Conservation (phyloP, 2,888 invertebrate species). For the Uloborus plumipes region DNA sequence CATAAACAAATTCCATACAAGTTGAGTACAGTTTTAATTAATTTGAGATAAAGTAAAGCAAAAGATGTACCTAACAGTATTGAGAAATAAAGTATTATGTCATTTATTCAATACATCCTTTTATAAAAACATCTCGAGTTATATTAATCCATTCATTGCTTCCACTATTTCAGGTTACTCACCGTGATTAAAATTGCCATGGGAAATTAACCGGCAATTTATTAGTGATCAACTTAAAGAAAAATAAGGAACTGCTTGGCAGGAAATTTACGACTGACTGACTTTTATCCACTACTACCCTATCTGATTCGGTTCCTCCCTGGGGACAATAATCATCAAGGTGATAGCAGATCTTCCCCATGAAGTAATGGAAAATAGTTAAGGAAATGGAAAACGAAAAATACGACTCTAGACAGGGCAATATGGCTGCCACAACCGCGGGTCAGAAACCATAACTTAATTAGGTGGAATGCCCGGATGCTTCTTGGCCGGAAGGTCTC, state of each 20-base stretch:
- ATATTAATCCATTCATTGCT: no score
- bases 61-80: no score
- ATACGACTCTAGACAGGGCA: constrained; percentile 28
- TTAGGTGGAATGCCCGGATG: constrained; percentile 41
- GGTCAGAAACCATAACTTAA: constrained; percentile 53
- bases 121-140: no score
- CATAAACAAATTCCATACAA: no score
- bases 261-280: constrained; percentile 3
- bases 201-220: no score
- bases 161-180: no score
- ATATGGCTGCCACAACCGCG: constrained; percentile 27
- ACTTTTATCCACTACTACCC: constrained; percentile 13
- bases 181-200: no score
- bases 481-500: constrained; percentile 49
- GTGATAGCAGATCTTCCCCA: constrained; percentile 14
- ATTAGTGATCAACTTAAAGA: no score
- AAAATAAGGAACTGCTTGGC: neutral
- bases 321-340: constrained; percentile 29
- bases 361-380: constrained; percentile 25
- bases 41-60: no score
- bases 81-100: no score
- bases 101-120: no score
- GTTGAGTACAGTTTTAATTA: no score
- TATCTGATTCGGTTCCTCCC: constrained; percentile 5
- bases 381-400: constrained; percentile 21